Percentiles rank a stretch among this genome's conserved stretches.
phyloP scores from a whole-genome alignment of 2,113 vertebrate species.

The Amphilophus citrinellus region DNA sequence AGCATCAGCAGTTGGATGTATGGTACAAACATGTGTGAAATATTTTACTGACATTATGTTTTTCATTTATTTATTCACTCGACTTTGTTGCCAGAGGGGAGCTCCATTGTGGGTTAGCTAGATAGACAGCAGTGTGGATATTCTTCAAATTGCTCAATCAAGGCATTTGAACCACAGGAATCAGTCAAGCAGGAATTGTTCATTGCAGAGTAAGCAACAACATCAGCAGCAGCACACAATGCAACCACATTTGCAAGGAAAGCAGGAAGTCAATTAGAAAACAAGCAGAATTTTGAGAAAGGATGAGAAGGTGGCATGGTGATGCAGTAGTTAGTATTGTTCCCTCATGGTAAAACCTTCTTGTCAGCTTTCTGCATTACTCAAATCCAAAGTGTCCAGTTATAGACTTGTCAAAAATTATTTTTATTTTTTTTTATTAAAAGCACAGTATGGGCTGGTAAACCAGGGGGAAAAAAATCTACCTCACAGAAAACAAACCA shows the following conservation, averaged over 20 bases:
- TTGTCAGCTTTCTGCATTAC: neutral
- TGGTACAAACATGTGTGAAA: neutral
- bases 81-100: neutral
- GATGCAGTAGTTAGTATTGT: neutral
- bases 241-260: neutral
- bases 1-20: neutral
- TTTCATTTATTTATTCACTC: neutral
- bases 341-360: neutral
- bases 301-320: neutral
- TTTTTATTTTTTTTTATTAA: no score
- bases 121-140: neutral
- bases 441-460: neutral
- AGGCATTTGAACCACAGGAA: neutral
- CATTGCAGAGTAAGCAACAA: neutral
- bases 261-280: slow-evolving; percentile 7
- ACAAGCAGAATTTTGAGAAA: neutral
- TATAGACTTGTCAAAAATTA: no score
- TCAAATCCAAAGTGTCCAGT: neutral
- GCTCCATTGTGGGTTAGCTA: neutral
- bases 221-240: neutral
- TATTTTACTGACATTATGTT: neutral
- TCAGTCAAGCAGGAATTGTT: slow-evolving; percentile 2
- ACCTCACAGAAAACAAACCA: no score
- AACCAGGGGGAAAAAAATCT: no score
- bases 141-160: slow-evolving; percentile 6